These are phyloP conservation scores for Scotopteryx bipunctaria DNA, from an alignment of 2,888 invertebrate genomes.

Conservation along the genomic window DNA sequence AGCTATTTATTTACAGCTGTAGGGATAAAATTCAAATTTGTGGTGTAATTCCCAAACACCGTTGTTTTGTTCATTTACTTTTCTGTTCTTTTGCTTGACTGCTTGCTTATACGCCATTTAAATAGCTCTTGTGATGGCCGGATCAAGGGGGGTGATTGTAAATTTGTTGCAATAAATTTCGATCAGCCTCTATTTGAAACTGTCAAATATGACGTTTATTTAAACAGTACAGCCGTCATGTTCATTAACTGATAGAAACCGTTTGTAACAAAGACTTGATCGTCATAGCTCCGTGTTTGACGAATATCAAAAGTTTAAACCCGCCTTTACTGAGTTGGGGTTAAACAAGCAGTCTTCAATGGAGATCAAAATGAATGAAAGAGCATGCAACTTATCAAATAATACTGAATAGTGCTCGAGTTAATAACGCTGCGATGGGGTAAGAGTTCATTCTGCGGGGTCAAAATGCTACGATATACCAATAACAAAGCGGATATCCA, in stretches of 20 bases:
- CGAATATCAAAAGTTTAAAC: too few species aligned
- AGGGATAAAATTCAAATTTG: conserved; percentile 22
- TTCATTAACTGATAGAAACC: too few species aligned
- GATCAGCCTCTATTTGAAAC: too few species aligned
- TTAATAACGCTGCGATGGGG: conserved; percentile 67
- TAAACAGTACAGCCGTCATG: too few species aligned
- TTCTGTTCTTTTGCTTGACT: conserved; percentile 61
- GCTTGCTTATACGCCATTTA: conserved; percentile 46
- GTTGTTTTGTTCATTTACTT: conserved; percentile 50
- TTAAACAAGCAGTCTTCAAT: conserved; percentile 41
- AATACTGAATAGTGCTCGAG: conserved; percentile 64
- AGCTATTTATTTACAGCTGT: conserved; percentile 19
- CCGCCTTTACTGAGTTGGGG: too few species aligned
- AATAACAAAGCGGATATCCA: conserved; percentile 73
- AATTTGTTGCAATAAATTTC: too few species aligned
- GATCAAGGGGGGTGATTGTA: too few species aligned
- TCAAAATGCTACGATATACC: conserved; percentile 73
- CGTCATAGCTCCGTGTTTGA: too few species aligned
- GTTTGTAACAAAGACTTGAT: too few species aligned
- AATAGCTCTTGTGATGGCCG: too few species aligned
- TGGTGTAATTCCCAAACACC: conserved; percentile 41
- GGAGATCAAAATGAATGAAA: conserved; percentile 39
- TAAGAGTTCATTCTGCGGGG: conserved; percentile 69
- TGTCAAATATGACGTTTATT: too few species aligned
- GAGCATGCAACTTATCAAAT: conserved; percentile 72